These are phyloP conservation scores for Ephydatia muelleri DNA, from an alignment of 37 sponge, comb jelly and placozoan species.

Conservation along the genomic window DNA sequence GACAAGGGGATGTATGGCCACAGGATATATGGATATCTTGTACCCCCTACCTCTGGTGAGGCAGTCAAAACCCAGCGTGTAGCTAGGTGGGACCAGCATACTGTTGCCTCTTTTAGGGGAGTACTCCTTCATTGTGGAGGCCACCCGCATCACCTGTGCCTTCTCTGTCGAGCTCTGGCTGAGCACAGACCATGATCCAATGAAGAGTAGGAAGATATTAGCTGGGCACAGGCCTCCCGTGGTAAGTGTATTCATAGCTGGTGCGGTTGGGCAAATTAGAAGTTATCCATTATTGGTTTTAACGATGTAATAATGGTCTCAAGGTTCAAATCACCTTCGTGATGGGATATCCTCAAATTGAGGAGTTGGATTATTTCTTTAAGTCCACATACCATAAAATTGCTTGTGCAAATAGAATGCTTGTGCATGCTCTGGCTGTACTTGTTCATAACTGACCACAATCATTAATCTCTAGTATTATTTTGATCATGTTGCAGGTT, in stretches of 20 bases:
- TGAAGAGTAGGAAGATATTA: conserved; percentile 9
- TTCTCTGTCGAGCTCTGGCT: conserved; percentile 48
- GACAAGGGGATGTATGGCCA: conserved; percentile 26
- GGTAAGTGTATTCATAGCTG: conserved; percentile 11
- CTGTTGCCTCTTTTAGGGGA: conserved; percentile 3
- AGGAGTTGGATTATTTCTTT: not conserved
- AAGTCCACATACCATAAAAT: not conserved
- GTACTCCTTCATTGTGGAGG: conserved; percentile 21
- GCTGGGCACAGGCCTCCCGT: not conserved
- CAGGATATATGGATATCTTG: conserved; percentile 62
- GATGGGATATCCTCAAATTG: no score
- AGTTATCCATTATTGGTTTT: no score
- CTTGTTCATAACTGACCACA: no score
- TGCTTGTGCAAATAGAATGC: no score
- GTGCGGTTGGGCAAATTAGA: no score
- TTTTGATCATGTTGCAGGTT: no score
- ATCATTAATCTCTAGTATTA: no score
- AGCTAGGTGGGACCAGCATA: not conserved
- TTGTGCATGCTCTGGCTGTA: no score
- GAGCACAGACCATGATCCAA: conserved; percentile 24
- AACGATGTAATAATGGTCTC: no score
- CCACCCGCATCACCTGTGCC: conserved; percentile 29
- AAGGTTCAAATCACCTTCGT: no score
- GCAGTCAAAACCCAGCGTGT: not conserved
- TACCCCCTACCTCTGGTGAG: conserved; percentile 40